Conservation (phyloP, 2,113 vertebrate genomes). For the Rhodinocichla rosea region DNA sequence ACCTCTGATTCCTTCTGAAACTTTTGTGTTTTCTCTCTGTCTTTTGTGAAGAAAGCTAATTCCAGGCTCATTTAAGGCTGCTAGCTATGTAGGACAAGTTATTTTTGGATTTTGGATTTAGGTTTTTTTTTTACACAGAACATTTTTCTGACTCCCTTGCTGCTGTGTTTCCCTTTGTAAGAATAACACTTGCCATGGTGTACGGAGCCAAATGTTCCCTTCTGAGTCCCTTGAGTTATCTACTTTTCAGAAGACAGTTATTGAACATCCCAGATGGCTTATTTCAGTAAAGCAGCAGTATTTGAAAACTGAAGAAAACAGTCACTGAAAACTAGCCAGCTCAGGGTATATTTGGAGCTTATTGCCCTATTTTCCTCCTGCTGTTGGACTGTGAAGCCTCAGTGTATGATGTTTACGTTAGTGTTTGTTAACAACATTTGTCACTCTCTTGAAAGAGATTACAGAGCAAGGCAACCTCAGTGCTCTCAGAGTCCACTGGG, state of each 20-base stretch:
- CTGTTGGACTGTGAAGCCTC: neutral
- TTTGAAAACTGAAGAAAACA: neutral
- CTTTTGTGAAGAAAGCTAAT: neutral
- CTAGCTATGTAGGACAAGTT: conserved; percentile 49
- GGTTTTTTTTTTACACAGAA: neutral
- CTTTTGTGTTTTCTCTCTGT: neutral
- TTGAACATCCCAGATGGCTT: neutral
- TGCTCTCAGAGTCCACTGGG: neutral
- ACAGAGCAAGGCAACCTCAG: neutral
- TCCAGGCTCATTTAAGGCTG: neutral
- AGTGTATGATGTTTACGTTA: neutral
- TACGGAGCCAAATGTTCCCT: conserved; percentile 4
- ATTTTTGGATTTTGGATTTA: conserved; percentile 34
- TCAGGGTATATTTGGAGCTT: neutral
- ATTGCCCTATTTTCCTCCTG: neutral
- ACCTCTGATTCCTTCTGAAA: neutral
- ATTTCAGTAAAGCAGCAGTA: neutral
- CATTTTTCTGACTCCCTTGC: conserved; percentile 3
- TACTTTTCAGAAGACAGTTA: neutral
- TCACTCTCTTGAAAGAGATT: neutral
- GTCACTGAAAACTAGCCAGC: neutral
- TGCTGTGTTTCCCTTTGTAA: conserved; percentile 10
- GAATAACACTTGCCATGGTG: neutral
- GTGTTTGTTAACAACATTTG: neutral
- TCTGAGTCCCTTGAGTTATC: neutral